phyloP scores from a whole-genome alignment of 1,140 invertebrate species.

The Goniozus legneri region DNA sequence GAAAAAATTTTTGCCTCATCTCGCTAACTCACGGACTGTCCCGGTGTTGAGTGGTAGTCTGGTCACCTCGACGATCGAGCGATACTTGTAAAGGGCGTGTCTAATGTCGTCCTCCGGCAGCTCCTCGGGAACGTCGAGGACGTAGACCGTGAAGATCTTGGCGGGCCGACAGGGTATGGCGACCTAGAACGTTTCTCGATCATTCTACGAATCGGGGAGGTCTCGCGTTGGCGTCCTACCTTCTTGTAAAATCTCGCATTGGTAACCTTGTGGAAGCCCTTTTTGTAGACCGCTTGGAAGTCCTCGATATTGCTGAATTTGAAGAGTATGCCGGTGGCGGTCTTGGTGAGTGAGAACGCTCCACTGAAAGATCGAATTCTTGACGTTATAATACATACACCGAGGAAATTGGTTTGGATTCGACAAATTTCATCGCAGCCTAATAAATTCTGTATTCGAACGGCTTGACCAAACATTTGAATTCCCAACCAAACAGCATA shows the following conservation, averaged over 20 bases:
- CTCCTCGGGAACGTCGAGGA: conserved; percentile 77
- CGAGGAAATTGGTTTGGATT: no score
- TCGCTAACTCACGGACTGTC: conserved; percentile 43
- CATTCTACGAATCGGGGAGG: conserved; percentile 9
- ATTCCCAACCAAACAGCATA: no score
- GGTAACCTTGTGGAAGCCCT: conserved; percentile 81
- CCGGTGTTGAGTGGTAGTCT: conserved; percentile 56
- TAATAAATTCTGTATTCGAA: no score
- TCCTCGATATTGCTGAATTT: conserved; percentile 82
- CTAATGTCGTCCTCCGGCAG: conserved; percentile 78
- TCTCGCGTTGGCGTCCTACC: conserved; percentile 51
- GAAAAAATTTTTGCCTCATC: not conserved
- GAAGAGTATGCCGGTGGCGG: conserved; percentile 82
- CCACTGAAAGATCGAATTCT: conserved; percentile 61
- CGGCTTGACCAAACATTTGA: no score
- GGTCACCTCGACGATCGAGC: conserved; percentile 73
- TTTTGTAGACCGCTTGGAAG: conserved; percentile 79
- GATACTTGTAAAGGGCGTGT: conserved; percentile 75
- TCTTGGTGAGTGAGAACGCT: conserved; percentile 79
- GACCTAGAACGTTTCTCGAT: conserved; percentile 53
- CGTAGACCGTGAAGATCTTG: conserved; percentile 76
- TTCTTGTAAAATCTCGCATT: conserved; percentile 74
- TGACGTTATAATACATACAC: no score
- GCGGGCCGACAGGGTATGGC: conserved; percentile 78
- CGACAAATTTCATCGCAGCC: no score